Conservation (phyloP, 2,797 vertebrate species). For the Taenioides sp. region DNA sequence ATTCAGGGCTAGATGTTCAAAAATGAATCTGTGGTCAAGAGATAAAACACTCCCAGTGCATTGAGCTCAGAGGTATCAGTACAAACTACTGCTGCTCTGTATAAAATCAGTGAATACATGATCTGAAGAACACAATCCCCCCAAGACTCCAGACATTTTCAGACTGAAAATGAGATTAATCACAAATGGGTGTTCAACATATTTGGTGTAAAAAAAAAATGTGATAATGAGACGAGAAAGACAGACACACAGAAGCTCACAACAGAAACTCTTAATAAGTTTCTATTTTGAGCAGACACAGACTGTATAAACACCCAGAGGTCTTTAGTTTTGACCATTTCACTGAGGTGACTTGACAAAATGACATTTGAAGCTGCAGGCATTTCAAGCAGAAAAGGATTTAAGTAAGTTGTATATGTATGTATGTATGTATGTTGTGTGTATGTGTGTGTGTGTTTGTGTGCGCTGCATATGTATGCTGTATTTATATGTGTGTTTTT, state of each 20-base stretch:
- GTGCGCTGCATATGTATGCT: too few relatives aligned
- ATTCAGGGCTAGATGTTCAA: conserved; percentile 36
- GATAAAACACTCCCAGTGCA: conserved; percentile 53
- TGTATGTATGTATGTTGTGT: too few relatives aligned
- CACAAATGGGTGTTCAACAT: conserved; percentile 54
- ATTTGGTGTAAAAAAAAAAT: conserved; percentile 38
- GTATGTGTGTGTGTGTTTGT: too few relatives aligned
- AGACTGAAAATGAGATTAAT: conserved; percentile 53
- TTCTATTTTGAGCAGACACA: conserved; percentile 5
- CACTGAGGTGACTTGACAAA: not conserved
- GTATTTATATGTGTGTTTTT: not conserved
- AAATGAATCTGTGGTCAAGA: conserved; percentile 39
- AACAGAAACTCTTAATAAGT: not conserved
- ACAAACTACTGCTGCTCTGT: conserved; percentile 41
- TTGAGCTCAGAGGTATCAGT: conserved; percentile 34
- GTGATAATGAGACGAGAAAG: conserved; percentile 53
- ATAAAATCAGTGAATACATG: conserved; percentile 46
- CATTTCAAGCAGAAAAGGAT: not conserved
- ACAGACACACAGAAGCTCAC: not conserved
- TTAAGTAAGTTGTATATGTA: not conserved
- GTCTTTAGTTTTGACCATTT: not conserved
- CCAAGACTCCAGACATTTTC: conserved; percentile 31
- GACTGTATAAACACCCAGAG: not conserved
- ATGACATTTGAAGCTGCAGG: not conserved
- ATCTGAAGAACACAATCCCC: conserved; percentile 47